phyloP scores from a whole-genome alignment of 2,113 vertebrate species.

The Rousettus leschenaultii region DNA sequence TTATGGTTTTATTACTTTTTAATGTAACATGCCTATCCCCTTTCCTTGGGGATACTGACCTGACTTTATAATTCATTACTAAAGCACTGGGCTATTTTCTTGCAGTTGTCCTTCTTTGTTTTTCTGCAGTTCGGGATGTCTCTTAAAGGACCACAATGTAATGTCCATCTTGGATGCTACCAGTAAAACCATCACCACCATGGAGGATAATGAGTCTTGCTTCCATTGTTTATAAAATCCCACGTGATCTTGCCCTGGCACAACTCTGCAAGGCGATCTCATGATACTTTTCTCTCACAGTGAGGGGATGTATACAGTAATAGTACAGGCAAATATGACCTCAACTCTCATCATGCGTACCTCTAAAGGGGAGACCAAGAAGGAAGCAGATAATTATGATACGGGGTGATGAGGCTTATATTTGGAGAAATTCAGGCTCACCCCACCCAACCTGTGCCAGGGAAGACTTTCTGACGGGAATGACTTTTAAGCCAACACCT shows the following conservation, averaged over 20 bases:
- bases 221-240: neutral
- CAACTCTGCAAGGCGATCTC: neutral
- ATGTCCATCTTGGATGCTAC: fast-evolving
- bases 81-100: fast-evolving
- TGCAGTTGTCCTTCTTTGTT: fast-evolving
- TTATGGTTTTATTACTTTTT: constrained; percentile 77
- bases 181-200: no score
- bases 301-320: neutral
- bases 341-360: neutral
- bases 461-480: neutral
- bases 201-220: fast-evolving
- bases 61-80: neutral
- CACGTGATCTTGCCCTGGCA: neutral
- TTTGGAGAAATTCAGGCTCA: neutral
- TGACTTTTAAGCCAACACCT: neutral
- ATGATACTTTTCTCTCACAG: no score
- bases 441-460: no score
- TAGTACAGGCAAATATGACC: no score
- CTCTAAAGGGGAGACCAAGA: neutral
- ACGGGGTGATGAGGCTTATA: neutral
- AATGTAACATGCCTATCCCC: constrained; percentile 76
- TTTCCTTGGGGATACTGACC: constrained; percentile 47
- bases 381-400: neutral
- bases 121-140: neutral
- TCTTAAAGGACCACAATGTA: neutral